Percentiles rank a stretch among this genome's conserved stretches.
Conservation (phyloP, 2,888 invertebrate genomes). For the Hoplodrina ambigua region DNA sequence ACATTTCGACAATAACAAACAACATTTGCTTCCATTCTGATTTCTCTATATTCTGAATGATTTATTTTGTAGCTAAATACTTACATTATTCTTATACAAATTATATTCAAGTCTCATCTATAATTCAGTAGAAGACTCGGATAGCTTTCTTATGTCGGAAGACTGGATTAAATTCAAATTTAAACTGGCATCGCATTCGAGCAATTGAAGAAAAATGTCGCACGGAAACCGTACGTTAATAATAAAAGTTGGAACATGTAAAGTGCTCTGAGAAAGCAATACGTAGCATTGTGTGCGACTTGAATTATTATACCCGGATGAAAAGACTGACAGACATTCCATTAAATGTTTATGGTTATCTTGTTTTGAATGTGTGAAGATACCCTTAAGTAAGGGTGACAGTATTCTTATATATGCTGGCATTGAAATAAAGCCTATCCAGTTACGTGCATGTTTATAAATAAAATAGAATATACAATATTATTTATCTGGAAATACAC, state of each 20-base stretch:
- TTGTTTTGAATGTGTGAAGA: constrained; percentile 2
- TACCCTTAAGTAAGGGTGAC: neutral
- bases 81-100: constrained; percentile 12
- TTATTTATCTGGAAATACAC: neutral
- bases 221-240: constrained; percentile 40
- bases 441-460: neutral
- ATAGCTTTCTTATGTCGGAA: constrained; percentile 24
- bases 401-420: neutral
- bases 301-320: constrained; percentile 36
- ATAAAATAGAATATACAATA: neutral
- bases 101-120: constrained; percentile 35
- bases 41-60: neutral
- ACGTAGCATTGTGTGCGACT: constrained; percentile 30
- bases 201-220: constrained; percentile 47
- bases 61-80: neutral
- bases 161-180: constrained; percentile 42
- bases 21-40: neutral
- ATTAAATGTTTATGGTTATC: constrained; percentile 21
- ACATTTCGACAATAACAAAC: neutral
- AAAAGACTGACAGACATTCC: constrained; percentile 22
- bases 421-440: neutral
- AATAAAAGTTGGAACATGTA: constrained; percentile 53
- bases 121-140: constrained; percentile 24
- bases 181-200: constrained; percentile 32
- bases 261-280: constrained; percentile 41